These are phyloP conservation scores for Hirudo medicinalis DNA, from an alignment of 1,140 invertebrate genomes.

Conservation along the genomic window DNA sequence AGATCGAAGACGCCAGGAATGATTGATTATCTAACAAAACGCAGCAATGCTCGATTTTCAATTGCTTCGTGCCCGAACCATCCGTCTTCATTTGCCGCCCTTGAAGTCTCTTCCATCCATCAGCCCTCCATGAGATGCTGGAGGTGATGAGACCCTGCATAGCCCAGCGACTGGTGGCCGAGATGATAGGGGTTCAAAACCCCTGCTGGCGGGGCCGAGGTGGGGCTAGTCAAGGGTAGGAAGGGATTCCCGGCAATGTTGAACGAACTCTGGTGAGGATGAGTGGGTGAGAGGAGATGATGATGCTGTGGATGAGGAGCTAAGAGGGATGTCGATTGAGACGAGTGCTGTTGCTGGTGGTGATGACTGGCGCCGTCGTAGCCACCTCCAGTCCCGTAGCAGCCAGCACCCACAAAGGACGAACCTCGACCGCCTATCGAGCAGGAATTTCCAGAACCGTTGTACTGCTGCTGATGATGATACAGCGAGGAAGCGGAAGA, in stretches of 20 bases:
- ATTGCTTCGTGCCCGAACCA: no score
- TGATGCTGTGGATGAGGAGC: background rate
- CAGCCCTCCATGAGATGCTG: slow-evolving; percentile 10
- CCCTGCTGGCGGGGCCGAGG: background rate
- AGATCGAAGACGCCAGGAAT: background rate
- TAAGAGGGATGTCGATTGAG: background rate
- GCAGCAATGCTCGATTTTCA: no score
- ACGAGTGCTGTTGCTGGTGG: background rate
- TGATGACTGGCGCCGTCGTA: background rate
- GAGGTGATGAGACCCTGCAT: background rate
- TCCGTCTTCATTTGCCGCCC: no score
- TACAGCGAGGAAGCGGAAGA: no score
- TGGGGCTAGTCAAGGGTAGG: no score
- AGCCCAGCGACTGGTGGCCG: background rate
- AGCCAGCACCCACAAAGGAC: background rate
- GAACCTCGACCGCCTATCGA: background rate
- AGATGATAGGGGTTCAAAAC: background rate
- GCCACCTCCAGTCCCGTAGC: background rate
- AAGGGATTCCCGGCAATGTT: background rate
- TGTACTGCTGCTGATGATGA: slow-evolving; percentile 8
- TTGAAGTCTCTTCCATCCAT: background rate
- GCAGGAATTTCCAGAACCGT: background rate
- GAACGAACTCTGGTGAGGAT: background rate
- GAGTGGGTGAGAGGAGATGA: background rate
- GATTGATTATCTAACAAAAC: background rate